Evolutionary conservation across 2,113 vertebrate genomes (phyloP).

Genomic region (Butorides virescens): DNA sequence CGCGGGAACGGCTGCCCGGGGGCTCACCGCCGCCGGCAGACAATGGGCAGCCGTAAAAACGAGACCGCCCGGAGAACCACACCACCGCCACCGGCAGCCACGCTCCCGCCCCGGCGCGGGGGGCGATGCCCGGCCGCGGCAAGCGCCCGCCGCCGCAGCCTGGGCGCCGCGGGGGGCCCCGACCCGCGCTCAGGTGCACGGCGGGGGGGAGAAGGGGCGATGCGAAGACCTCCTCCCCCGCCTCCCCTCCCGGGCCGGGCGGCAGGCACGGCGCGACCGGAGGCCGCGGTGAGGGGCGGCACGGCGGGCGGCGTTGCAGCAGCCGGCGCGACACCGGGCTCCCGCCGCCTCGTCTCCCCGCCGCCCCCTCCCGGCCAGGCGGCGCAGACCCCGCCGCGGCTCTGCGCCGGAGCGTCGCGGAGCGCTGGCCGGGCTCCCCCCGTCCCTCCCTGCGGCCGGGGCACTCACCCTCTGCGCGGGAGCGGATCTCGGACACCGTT

Average conservation of each 20-base stretch:
- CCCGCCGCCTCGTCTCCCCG: background rate
- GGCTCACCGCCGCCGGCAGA: background rate
- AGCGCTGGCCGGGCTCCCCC: background rate
- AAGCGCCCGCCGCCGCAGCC: background rate
- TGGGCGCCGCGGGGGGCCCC: no score
- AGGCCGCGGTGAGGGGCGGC: background rate
- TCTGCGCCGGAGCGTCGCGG: background rate
- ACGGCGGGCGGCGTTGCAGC: background rate
- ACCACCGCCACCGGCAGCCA: background rate
- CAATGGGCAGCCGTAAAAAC: rapidly evolving
- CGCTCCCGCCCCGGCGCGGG: background rate
- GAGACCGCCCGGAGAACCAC: background rate
- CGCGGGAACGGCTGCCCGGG: background rate
- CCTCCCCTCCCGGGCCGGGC: background rate
- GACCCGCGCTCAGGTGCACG: background rate
- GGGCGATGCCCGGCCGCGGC: background rate
- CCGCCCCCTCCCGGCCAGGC: background rate
- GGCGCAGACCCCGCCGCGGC: background rate
- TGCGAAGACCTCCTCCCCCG: background rate
- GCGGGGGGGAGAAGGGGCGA: background rate
- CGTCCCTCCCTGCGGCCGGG: background rate
- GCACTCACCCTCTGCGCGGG: constrained; percentile 86
- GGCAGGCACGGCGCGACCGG: background rate
- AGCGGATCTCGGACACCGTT: constrained; percentile 90
- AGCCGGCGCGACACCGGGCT: background rate